Base-by-base conservation (phyloP, 2,888 invertebrate species). In the Eupithecia subumbrata region DNA sequence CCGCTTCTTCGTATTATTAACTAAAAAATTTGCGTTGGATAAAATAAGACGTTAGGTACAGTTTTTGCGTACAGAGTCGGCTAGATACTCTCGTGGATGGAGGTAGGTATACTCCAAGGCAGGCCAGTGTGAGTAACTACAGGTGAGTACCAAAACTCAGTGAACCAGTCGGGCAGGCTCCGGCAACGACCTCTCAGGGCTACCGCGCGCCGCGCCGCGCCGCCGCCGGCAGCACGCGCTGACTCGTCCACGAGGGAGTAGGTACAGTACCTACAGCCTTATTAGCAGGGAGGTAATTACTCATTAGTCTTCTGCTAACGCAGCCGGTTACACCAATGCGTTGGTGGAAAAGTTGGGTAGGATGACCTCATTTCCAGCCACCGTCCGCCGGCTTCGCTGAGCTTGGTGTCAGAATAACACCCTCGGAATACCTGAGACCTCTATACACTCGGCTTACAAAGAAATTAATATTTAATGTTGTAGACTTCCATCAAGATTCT, bases 181-280 rank as follows among this genome's bases (percentile, higher is more conserved):
- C 71, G 76, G 22, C 77, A 71, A 68, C 76, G 76, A 74, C 74
- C 77, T 79, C 72, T 74, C 76, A 43, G 48, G 74, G 75, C 72
- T 73, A 0, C 40, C 3, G 34, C 3, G 4, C 5, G 5, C 40
- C 40, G 40, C 40, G 40, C 40, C 40, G 40, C 40, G 1, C 40
- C 40, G n/a, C 37, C 37, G 37, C 37, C 37, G 37, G 75, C n/a
- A 63, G 30, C 63, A 25, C 66, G 2, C n/a, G 40, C 12, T 69
- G 71, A 71, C 25, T 73, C 52, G 66, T 0, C 1, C 43, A 14
- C 14, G 12, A 11, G 16, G 48, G 48, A 18, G 48, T 18, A 48
- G 43, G 43, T 43, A 43, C 12, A 43, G 14, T 12, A 14, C 30
- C 30, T 30, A 30, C 48, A 48, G 18, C 18, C 45, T 48, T 7